phyloP scores from a whole-genome alignment of 2,888 invertebrate species.

The Torymus texanus region DNA sequence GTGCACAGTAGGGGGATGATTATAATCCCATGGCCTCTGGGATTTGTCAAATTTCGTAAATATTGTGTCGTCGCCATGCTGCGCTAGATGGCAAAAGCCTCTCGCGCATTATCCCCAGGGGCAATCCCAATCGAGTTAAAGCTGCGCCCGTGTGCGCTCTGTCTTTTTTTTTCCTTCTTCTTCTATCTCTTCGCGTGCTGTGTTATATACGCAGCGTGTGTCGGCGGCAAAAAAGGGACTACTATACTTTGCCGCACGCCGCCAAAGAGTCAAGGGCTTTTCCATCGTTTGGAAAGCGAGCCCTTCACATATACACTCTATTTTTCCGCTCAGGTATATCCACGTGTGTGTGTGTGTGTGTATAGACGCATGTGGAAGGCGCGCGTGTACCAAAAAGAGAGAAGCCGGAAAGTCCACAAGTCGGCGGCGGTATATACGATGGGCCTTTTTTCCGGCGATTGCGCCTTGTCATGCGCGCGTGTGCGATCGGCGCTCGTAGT shows the following conservation, averaged over 20 bases:
- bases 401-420: constrained; percentile 23
- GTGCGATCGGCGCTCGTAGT: not conserved
- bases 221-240: no score
- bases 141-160: not conserved
- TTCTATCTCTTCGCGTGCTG: not conserved
- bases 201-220: constrained; percentile 11
- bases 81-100: not conserved
- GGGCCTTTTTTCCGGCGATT: not conserved
- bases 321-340: not conserved
- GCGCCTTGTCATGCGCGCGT: constrained; percentile 32
- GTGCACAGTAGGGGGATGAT: no score
- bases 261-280: constrained; percentile 46
- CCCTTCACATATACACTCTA: not conserved
- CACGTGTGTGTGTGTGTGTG: no score
- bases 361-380: no score
- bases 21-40: constrained; percentile 18
- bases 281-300: constrained; percentile 21
- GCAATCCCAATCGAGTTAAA: constrained; percentile 31
- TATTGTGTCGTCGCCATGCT: constrained; percentile 25
- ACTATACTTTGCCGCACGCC: not conserved
- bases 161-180: no score
- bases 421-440: not conserved
- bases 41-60: constrained; percentile 38
- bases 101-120: constrained; percentile 44
- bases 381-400: not conserved